phyloP scores from a whole-genome alignment of 2,888 invertebrate species.

The Agapostemon virescens region DNA sequence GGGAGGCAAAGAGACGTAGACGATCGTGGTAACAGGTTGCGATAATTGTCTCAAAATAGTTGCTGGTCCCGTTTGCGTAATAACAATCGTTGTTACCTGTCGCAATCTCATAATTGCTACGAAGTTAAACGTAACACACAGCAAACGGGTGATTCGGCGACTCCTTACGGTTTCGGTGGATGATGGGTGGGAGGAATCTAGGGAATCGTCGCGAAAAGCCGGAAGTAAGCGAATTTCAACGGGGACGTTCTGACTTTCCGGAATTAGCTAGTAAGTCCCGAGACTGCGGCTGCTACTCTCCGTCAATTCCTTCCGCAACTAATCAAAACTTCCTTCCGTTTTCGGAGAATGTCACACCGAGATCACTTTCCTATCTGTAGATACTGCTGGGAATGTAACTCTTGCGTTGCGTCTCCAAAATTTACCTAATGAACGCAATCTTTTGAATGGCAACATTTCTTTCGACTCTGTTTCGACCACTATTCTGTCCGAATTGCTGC shows the following conservation, averaged over 20 bases:
- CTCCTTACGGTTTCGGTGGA: background rate
- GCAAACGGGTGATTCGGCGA: background rate
- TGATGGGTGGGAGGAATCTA: background rate
- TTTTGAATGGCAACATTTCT: background rate
- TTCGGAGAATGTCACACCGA: slow-evolving; percentile 46
- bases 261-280: slow-evolving; percentile 65
- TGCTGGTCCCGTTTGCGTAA: slow-evolving; percentile 61
- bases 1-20: slow-evolving; percentile 24
- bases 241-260: slow-evolving; percentile 62
- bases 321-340: slow-evolving; percentile 73
- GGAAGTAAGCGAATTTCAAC: slow-evolving; percentile 67
- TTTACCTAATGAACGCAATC: background rate
- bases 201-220: slow-evolving; percentile 29
- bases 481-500: too few species aligned
- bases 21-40: slow-evolving; percentile 65
- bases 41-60: slow-evolving; percentile 59
- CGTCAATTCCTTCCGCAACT: slow-evolving; percentile 72
- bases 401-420: background rate
- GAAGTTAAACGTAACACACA: slow-evolving; percentile 32
- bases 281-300: slow-evolving; percentile 56
- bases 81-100: slow-evolving; percentile 69
- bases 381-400: background rate
- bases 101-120: slow-evolving; percentile 70
- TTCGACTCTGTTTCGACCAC: too few species aligned
- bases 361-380: slow-evolving; percentile 50